Evolutionary conservation across 2,888 invertebrate species (phyloP).

Genomic region (Coelinius sp.): DNA sequence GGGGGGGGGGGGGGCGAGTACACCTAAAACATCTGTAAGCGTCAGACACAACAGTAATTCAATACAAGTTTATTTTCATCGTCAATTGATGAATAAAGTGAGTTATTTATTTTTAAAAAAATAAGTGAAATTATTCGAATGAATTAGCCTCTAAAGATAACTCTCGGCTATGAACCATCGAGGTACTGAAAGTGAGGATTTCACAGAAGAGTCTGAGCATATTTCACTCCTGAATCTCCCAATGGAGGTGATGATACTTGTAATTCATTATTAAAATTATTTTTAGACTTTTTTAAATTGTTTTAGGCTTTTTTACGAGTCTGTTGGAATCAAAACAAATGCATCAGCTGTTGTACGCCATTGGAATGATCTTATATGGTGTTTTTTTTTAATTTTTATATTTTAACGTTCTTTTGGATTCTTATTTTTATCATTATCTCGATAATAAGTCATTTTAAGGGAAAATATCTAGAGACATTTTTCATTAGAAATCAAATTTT

Average conservation of each 20-base stretch:
- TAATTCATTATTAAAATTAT: neutral
- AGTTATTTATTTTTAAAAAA: neutral
- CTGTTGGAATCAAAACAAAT: neutral
- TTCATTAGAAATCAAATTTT: no score
- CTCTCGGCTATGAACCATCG: conserved; percentile 35
- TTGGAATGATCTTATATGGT: neutral
- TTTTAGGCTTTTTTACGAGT: neutral
- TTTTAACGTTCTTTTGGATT: no score
- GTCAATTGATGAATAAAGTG: no score
- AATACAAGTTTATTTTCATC: no score
- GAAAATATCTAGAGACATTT: no score
- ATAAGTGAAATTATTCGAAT: conserved; percentile 22
- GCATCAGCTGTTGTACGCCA: neutral
- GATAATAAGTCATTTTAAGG: no score
- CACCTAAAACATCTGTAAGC: no score
- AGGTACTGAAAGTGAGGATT: conserved; percentile 31
- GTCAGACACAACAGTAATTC: no score
- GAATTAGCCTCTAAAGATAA: conserved; percentile 38
- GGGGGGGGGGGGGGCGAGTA: no score
- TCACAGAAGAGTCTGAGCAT: conserved; percentile 28
- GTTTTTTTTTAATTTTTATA: neutral
- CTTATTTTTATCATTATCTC: neutral
- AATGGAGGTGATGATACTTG: conserved; percentile 57
- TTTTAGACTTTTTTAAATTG: neutral
- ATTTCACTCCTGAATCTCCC: conserved; percentile 61